Evolutionary conservation across 2,888 invertebrate genomes (phyloP).

Genomic region (Polia nebulosa): DNA sequence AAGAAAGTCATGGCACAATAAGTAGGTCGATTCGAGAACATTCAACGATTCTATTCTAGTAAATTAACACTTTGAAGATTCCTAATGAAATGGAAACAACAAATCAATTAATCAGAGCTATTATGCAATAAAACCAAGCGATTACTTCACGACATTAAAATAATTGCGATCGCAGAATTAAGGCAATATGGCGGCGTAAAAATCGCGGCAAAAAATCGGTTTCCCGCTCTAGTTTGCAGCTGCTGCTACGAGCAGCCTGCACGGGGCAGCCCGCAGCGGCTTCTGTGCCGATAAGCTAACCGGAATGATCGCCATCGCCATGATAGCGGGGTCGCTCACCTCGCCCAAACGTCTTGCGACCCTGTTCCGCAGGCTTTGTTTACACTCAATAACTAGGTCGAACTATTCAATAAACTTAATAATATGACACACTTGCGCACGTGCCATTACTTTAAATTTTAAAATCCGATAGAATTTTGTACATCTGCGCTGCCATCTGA

Average conservation of each 20-base stretch:
- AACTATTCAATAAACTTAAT: constrained; percentile 59
- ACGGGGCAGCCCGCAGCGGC: constrained; percentile 50
- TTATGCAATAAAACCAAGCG: constrained; percentile 34
- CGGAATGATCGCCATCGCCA: constrained; percentile 82
- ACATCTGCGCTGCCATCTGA: constrained; percentile 6
- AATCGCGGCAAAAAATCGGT: constrained; percentile 74
- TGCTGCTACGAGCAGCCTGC: constrained; percentile 40
- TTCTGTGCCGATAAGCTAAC: constrained; percentile 78
- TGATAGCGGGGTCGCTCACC: constrained; percentile 87
- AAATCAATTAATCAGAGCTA: constrained; percentile 1
- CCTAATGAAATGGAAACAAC: not conserved
- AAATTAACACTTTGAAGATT: constrained; percentile 25
- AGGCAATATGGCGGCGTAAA: constrained; percentile 53
- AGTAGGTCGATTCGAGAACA: constrained; percentile 14
- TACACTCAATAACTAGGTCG: constrained; percentile 79
- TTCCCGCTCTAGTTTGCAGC: constrained; percentile 79
- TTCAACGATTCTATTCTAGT: constrained; percentile 15
- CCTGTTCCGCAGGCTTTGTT: constrained; percentile 82
- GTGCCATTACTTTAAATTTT: constrained; percentile 16
- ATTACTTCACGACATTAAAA: constrained; percentile 29
- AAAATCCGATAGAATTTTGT: not conserved
- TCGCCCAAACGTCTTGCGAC: constrained; percentile 84
- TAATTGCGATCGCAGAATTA: constrained; percentile 25
- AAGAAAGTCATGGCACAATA: constrained; percentile 31
- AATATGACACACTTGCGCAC: constrained; percentile 26